Evolutionary conservation across 2,113 vertebrate species (phyloP), one percentile per base, ranked within the genome.

Genomic region (Crotophaga sulcirostris): DNA sequence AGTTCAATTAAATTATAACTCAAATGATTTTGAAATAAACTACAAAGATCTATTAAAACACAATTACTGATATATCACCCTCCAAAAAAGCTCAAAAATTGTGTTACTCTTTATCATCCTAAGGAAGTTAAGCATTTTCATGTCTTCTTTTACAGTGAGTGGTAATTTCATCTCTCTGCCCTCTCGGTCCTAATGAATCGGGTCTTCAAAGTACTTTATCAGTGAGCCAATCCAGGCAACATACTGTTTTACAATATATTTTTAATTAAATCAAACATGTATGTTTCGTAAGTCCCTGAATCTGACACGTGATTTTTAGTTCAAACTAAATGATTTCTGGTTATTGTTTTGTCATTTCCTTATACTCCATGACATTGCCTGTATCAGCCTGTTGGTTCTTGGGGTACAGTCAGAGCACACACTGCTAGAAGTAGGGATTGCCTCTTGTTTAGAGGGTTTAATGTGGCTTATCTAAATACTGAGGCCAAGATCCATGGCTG

Each of bases 181-280:
- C 58, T 75, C 87, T 89, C 62, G 40, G 70, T 64, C 54, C 67
- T 80, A 88, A 62, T 54, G 74, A 93, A 68, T 80, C 31, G 49
- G n/a, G 62, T 29, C 68, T 89, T 86, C 47, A 74, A 91, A 92
- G 74, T 78, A 77, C 66, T 38, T 25, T 23, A 81, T 18, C 75
- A 91, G 16, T 12, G 21, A 89, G 66, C 44, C 69, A 84, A 63
- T 51, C 69, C 33, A 58, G 36, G 70, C 21, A 9, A 78, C 49
- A 72, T 6, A 66, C 21, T 84, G 19, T 4, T 90, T 67, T 38
- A 80, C 54, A 72, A 77, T 12, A 11, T 15, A 84, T n/a, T 83
- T 89, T 84, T 89, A 79, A 87, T 89, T 64, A 78, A 74, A 87
- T 45, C 40, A 40, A 55, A 81, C 36, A 62, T 59, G 67, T 62